Conservation (phyloP, 1,140 invertebrate genomes). For the Calosoma granatense region DNA sequence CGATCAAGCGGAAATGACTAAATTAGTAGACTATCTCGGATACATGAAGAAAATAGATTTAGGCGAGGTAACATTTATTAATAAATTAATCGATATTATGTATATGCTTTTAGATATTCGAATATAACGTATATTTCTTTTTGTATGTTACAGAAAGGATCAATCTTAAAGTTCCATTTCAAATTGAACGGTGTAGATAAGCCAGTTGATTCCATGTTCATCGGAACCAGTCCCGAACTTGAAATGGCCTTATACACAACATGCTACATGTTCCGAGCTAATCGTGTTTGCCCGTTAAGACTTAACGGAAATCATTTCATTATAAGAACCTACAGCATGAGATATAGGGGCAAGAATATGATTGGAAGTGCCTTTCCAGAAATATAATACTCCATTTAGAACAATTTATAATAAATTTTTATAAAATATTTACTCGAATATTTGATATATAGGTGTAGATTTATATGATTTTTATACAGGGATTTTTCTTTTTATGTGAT, state of each 20-base stretch:
- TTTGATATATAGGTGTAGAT: too few species aligned
- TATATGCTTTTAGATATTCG: background rate
- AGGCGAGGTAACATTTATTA: slow-evolving; percentile 47
- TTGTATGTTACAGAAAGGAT: slow-evolving; percentile 58
- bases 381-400: slow-evolving; percentile 44
- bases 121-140: slow-evolving; percentile 18
- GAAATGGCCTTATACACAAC: slow-evolving; percentile 86
- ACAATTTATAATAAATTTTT: background rate
- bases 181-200: slow-evolving; percentile 64
- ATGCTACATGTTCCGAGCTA: slow-evolving; percentile 64
- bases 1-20: slow-evolving; percentile 55
- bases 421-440: background rate
- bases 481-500: too few species aligned
- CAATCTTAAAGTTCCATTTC: slow-evolving; percentile 66
- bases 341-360: slow-evolving; percentile 60
- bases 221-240: slow-evolving; percentile 87
- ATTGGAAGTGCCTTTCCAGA: slow-evolving; percentile 73
- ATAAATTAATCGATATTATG: slow-evolving; percentile 10
- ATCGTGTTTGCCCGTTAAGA: slow-evolving; percentile 59
- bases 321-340: slow-evolving; percentile 61
- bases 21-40: slow-evolving; percentile 65
- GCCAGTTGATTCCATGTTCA: slow-evolving; percentile 68
- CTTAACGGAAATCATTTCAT: slow-evolving; percentile 57
- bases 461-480: too few species aligned
- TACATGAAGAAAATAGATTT: slow-evolving; percentile 64